Evolutionary conservation across 2,113 vertebrate genomes (phyloP), one percentile per base, ranked within the genome.

Genomic region (Ailuropoda melanoleuca): DNA sequence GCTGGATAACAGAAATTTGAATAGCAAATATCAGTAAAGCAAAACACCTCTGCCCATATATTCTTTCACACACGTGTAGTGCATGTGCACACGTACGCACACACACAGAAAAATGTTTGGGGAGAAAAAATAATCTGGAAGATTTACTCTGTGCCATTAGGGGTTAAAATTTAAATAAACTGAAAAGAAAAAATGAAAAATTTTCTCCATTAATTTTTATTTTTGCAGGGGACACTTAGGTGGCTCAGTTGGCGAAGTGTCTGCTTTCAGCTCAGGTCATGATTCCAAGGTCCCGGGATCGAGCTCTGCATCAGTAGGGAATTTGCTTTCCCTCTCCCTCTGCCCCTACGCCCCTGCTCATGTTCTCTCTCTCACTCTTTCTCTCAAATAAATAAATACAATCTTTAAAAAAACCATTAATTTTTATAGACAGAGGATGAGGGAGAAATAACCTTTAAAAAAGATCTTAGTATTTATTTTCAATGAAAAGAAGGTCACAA

Each of bases 401-500:
- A 64, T 64, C 62, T 34, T 62, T 2, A 62, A 62, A 62, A 64
- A 62, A 64, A 29, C 18, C 26, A 58, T 91, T 93, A 64, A 60
- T 87, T 83, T 96, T 75, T 87, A 46, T 82, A 96, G 39, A 88
- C 19, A 64, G 81, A 43, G 19, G 88, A 89, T 1, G 4, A 39
- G 29, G 26, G 39, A 92, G 74, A 88, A 97, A 82, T 46, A 95
- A 64, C 2, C 31, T 75, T 90, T 37, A 31, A 58, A 95, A 55
- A 86, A 70, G 4, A 72, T 37, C n/a, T 90, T 83, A 8, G 9
- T 18, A 48, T 96, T 97, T 97, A 66, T 92, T 94, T 96, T 81
- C 56, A 77, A 8, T 58, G 46, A 93, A 83, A 88, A 84, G 15
- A 48, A 94, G 18, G 3, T 92, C 82, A 62, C 29, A 95, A 80